These are phyloP conservation scores for Gymnodraco acuticeps DNA, from an alignment of 2,797 vertebrate genomes.

Conservation along the genomic window DNA sequence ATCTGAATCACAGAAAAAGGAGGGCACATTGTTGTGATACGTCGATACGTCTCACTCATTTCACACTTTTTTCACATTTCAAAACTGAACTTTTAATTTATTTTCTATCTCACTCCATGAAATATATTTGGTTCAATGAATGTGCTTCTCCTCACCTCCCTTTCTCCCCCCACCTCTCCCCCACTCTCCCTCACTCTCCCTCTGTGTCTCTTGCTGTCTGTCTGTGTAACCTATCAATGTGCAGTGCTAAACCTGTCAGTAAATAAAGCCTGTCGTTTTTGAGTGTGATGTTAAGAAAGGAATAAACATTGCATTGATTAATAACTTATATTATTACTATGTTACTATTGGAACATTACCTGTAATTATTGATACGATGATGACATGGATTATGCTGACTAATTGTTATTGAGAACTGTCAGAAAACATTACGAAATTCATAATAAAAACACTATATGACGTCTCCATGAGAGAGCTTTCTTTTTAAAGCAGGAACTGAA, in stretches of 20 bases:
- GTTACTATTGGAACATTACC: constrained; percentile 82
- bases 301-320: constrained; percentile 86
- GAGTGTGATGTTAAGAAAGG: constrained; percentile 87
- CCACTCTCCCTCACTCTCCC: constrained; percentile 69
- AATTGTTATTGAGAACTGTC: constrained; percentile 85
- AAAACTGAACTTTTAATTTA: constrained; percentile 41
- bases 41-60: constrained; percentile 66
- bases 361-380: constrained; percentile 85
- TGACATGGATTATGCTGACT: constrained; percentile 83
- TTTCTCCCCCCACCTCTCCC: constrained; percentile 57
- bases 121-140: constrained; percentile 73
- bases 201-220: constrained; percentile 86
- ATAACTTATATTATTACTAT: constrained; percentile 86
- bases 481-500: constrained; percentile 27
- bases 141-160: constrained; percentile 74
- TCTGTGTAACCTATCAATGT: constrained; percentile 88
- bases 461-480: constrained; percentile 64
- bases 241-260: constrained; percentile 89
- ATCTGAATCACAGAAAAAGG: constrained; percentile 82
- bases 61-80: constrained; percentile 54
- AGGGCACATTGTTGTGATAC: constrained; percentile 83
- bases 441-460: constrained; percentile 89
- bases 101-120: constrained; percentile 39
- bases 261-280: constrained; percentile 89
- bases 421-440: constrained; percentile 86